phyloP scores from a whole-genome alignment of 2,888 invertebrate species.

The Papilio elwesi region DNA sequence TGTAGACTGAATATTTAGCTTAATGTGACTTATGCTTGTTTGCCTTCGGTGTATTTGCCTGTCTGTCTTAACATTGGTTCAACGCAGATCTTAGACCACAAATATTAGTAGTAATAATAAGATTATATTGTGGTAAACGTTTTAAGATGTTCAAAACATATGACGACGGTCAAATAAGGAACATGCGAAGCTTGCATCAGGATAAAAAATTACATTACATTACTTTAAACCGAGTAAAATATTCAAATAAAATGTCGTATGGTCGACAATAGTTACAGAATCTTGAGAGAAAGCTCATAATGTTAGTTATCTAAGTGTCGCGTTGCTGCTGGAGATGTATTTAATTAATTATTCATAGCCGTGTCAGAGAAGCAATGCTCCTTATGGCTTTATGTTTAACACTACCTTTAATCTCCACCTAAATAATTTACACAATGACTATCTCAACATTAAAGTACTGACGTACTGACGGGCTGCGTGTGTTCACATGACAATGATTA shows the following conservation, averaged over 20 bases:
- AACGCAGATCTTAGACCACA: background rate
- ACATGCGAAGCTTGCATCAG: background rate
- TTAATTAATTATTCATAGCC: background rate
- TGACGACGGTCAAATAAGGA: background rate
- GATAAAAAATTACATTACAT: background rate
- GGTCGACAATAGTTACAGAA: background rate
- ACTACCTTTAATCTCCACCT: slow-evolving; percentile 1
- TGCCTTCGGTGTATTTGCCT: too few species aligned
- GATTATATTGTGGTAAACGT: background rate
- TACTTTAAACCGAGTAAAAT: background rate
- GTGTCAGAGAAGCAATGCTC: slow-evolving; percentile 5
- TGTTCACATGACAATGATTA: slow-evolving; percentile 4
- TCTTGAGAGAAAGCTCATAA: background rate
- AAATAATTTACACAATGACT: slow-evolving; percentile 25
- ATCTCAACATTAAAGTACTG: slow-evolving; percentile 1
- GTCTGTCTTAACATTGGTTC: background rate
- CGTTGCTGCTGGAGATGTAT: background rate
- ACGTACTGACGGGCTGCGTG: slow-evolving; percentile 3
- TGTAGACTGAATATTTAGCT: too few species aligned
- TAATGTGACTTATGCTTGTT: too few species aligned
- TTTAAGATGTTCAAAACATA: background rate
- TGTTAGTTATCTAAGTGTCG: slow-evolving; percentile 3
- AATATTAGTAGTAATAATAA: background rate
- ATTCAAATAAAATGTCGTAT: background rate
- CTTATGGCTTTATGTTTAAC: slow-evolving; percentile 25